Conservation (phyloP, 2,113 vertebrate species). For the Salminus brasiliensis region DNA sequence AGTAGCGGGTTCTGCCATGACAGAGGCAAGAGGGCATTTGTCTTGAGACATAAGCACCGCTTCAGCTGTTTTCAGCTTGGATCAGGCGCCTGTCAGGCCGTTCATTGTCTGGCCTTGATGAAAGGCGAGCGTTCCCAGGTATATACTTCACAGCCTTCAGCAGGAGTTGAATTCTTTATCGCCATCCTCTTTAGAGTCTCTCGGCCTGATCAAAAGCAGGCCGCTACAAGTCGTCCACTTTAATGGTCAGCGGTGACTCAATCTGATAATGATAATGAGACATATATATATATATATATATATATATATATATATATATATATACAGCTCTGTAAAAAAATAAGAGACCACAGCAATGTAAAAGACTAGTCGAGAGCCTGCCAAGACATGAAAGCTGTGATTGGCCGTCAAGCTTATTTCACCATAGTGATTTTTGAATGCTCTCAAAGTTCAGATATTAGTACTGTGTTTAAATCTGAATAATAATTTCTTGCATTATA, state of each 20-base stretch:
- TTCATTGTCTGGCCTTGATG: slow-evolving; percentile 21
- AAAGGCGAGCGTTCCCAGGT: slow-evolving; percentile 29
- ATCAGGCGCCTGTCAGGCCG: slow-evolving; percentile 25
- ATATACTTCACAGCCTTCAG: slow-evolving; percentile 30
- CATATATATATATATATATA: too few species aligned
- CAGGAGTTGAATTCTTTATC: slow-evolving; percentile 15
- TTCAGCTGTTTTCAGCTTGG: slow-evolving; percentile 43
- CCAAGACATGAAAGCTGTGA: too few species aligned
- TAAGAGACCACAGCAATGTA: too few species aligned
- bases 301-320: too few species aligned
- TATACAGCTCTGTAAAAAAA: too few species aligned
- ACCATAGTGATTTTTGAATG: too few species aligned
- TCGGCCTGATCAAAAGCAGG: slow-evolving; percentile 16
- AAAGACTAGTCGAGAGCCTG: too few species aligned
- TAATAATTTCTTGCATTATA: too few species aligned
- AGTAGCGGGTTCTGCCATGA: not conserved
- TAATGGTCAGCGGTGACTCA: slow-evolving; percentile 11
- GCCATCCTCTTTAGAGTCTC: slow-evolving; percentile 1
- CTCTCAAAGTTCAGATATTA: too few species aligned
- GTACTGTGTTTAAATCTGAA: too few species aligned
- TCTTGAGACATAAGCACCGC: slow-evolving; percentile 31
- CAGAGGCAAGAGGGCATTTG: slow-evolving; percentile 27
- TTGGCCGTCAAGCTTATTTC: too few species aligned
- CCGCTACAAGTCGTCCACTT: slow-evolving; percentile 17
- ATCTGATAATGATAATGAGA: slow-evolving; percentile 28